Evolutionary conservation across 2,113 vertebrate species (phyloP).

Genomic region (Herpetotheres cachinnans): DNA sequence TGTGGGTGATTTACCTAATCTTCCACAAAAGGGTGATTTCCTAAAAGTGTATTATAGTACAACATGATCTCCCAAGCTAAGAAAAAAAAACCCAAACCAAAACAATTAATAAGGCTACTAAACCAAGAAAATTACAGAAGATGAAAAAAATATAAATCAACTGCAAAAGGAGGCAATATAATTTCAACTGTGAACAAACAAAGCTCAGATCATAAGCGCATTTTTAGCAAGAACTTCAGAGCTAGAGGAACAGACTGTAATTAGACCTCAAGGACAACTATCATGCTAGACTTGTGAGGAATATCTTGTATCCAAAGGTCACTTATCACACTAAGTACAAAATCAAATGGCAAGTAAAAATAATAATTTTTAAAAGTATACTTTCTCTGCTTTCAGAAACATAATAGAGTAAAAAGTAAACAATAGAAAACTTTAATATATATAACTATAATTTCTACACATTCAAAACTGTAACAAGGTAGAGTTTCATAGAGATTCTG

Average conservation of each 20-base stretch:
- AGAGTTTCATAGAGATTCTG: neutral
- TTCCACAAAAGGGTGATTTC: neutral
- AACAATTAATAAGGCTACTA: neutral
- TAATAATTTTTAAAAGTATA: neutral
- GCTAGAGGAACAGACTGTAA: slow-evolving; percentile 45
- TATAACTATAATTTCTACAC: neutral
- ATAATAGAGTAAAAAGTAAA: neutral
- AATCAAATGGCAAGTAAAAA: slow-evolving; percentile 1
- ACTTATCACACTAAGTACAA: slow-evolving; percentile 4
- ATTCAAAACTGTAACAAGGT: neutral
- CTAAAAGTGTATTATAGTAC: neutral
- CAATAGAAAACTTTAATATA: neutral
- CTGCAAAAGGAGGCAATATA: neutral
- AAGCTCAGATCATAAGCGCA: neutral
- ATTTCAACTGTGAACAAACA: neutral
- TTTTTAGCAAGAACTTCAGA: slow-evolving; percentile 52
- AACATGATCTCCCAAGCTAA: neutral
- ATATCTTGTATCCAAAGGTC: slow-evolving; percentile 54
- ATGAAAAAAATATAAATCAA: neutral
- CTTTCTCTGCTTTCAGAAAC: neutral
- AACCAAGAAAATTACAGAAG: neutral
- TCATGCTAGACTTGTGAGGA: neutral
- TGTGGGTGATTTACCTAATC: neutral
- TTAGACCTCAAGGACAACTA: slow-evolving; percentile 54
- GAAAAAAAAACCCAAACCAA: neutral